Base-by-base conservation (phyloP, 1,140 invertebrate genomes). In the Colletes gigas region DNA sequence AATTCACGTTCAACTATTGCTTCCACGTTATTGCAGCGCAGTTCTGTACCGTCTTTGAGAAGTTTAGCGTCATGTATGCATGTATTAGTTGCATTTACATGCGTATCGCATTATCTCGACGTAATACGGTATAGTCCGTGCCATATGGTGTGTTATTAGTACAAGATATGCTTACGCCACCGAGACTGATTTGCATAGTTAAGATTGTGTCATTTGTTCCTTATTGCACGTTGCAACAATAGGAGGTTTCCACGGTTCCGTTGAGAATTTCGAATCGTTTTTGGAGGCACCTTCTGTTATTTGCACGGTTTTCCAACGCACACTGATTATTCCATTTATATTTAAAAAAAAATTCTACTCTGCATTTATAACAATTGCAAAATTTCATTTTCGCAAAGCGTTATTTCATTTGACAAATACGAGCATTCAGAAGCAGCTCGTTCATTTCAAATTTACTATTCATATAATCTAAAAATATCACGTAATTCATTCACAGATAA, bases 121-220 rank as follows among this genome's bases (percentile, higher is more conserved):
- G 68, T 78, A 71, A 78, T 78, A 30, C 47, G n/a, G 10, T 77
- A 69, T 15, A 59, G 66, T 21, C n/a, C 54, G 21, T 69, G 50
- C 68, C 76, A 78, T 78, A 78, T 78, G 76, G 47, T 21, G 76
- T 59, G 62, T 78, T 78, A 78, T 78, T 78, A 60, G 67, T 63
- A 72, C 76, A 78, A 71, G 68, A 78, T 78, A 78, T 44, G 65
- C 54, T 77, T 55, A 55, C 65, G n/a, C 19, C 50, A 17, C 39
- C 47, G 0, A 0, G 67, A 30, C 47, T 63, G 15, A 78, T 78
- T 78, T 78, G 59, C 76, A 78, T 78, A 69, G 21, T 21, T 50
- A 59, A 59, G 41, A 69, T 21, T 57, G 41, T 44, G 21, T 10
- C 47, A 41, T 41, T 78, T 4, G 14, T 77, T 68, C 65, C n/a